phyloP scores from a whole-genome alignment of 1,140 invertebrate species.

The Paraescarpia echinospica region DNA sequence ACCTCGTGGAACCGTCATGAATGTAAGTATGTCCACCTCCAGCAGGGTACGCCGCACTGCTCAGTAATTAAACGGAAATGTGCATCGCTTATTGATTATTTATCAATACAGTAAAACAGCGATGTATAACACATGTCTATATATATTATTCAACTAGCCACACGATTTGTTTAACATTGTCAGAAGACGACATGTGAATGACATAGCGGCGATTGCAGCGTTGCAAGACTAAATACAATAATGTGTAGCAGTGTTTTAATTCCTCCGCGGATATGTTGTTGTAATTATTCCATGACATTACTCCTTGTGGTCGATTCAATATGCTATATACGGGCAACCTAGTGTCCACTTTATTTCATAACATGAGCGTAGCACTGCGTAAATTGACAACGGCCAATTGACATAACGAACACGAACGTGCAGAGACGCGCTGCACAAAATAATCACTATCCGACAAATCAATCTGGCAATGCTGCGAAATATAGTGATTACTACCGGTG shows the following conservation, averaged over 20 bases:
- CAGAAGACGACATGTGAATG: not conserved
- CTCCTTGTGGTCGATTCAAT: not conserved
- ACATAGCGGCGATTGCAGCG: not conserved
- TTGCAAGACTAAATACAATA: not conserved
- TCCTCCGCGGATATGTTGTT: not conserved
- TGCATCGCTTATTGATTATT: too few species aligned
- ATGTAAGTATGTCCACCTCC: not conserved
- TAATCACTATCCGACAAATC: not conserved
- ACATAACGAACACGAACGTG: not conserved
- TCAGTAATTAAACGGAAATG: not conserved
- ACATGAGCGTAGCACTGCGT: not conserved
- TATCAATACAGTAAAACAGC: not conserved
- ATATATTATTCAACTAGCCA: not conserved
- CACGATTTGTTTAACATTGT: not conserved
- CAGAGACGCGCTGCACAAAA: not conserved
- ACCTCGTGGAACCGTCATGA: not conserved
- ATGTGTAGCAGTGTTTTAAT: too few species aligned
- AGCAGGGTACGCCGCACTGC: not conserved
- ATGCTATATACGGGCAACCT: not conserved
- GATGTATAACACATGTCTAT: not conserved
- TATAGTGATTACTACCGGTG: not conserved
- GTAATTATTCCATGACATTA: not conserved
- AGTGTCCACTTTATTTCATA: not conserved
- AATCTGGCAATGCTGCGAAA: not conserved
- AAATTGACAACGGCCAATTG: not conserved